A percentile compares a stretch with the other conserved stretches of the same genome.
Evolutionary conservation across 2,888 invertebrate genomes (phyloP).

Genomic region (Agelastica alni): DNA sequence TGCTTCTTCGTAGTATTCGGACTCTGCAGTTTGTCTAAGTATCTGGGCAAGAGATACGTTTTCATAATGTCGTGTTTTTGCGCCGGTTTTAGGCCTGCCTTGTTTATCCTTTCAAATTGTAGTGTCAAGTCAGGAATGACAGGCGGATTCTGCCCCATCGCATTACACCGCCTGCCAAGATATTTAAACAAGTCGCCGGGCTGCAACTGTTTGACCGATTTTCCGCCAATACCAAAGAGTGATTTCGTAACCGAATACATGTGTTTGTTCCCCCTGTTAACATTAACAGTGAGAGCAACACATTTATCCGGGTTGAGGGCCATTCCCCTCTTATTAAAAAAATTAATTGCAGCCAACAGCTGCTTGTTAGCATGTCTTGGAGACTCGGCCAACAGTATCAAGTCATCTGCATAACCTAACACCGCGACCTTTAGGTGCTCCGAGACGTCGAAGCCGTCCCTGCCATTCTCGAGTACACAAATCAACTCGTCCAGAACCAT

Average conservation of each 20-base stretch:
- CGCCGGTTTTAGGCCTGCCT: no score
- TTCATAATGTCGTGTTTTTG: no score
- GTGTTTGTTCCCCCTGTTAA: not conserved
- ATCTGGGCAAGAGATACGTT: not conserved
- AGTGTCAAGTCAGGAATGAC: not conserved
- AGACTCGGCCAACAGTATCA: no score
- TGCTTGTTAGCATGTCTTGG: no score
- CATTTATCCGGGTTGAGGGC: not conserved
- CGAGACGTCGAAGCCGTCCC: no score
- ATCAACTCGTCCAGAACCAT: no score
- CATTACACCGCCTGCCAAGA: not conserved
- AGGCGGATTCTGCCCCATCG: not conserved
- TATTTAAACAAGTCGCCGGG: not conserved
- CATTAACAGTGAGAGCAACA: not conserved
- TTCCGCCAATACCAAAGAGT: not conserved
- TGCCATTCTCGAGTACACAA: no score
- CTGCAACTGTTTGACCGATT: not conserved
- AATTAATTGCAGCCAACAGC: no score
- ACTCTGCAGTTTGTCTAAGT: constrained; percentile 1
- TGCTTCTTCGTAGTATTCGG: constrained; percentile 15
- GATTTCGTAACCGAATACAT: not conserved
- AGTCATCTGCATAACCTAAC: no score
- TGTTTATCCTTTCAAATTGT: not conserved
- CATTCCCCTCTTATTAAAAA: no score
- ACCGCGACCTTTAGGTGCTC: no score